These are phyloP conservation scores for Pinna nobilis DNA, from an alignment of 1,140 invertebrate species.

Conservation along the genomic window DNA sequence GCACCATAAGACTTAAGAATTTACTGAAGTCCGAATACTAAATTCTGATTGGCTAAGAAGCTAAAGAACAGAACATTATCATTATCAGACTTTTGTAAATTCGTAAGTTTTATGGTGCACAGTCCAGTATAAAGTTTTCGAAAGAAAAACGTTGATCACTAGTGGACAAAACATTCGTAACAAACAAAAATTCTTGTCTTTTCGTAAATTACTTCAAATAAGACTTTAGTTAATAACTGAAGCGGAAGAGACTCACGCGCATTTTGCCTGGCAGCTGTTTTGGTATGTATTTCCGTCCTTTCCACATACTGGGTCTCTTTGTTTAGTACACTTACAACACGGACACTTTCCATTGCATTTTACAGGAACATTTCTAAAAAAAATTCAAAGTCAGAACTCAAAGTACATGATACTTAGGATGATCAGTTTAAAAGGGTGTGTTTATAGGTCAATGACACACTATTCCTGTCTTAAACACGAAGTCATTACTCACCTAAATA, in stretches of 20 bases:
- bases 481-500: neutral
- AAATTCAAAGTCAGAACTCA: neutral
- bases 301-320: slow-evolving; percentile 84
- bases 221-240: too few relatives aligned
- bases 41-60: too few relatives aligned
- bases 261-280: slow-evolving; percentile 76
- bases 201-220: too few relatives aligned
- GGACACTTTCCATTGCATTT: slow-evolving; percentile 6
- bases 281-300: slow-evolving; percentile 79
- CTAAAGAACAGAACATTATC: too few relatives aligned
- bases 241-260: slow-evolving; percentile 22
- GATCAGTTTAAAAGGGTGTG: neutral
- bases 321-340: slow-evolving; percentile 36
- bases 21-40: too few relatives aligned
- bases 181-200: too few relatives aligned
- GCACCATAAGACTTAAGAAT: too few relatives aligned
- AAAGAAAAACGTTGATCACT: too few relatives aligned
- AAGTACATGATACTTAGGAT: neutral
- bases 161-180: too few relatives aligned
- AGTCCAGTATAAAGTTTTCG: too few relatives aligned
- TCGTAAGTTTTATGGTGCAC: too few relatives aligned
- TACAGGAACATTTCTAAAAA: slow-evolving; percentile 1
- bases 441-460: neutral
- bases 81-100: too few relatives aligned
- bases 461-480: neutral